Evolutionary conservation across 2,888 invertebrate genomes (phyloP), one percentile per base, ranked within the genome.

Genomic region (Xestia ashworthii): DNA sequence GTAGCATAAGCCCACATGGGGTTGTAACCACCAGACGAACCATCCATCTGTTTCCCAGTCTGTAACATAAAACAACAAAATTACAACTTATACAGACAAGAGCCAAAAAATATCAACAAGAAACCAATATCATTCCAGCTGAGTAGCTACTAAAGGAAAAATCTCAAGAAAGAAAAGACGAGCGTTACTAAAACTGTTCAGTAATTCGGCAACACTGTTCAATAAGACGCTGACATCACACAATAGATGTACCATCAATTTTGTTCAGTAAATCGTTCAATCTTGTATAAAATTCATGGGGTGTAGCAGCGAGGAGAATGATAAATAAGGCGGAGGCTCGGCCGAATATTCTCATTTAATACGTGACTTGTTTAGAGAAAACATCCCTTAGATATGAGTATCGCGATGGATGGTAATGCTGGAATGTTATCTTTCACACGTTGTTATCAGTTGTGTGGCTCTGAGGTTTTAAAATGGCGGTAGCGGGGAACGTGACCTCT

Each of bases 221-320:
- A 95, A 95, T 96, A 95, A 94, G 92, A 92, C 88, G 91, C 94
- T 92, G 93, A 94, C 96, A 94, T 91, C 93, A 92, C 92, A 93
- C 95, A 94, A 96, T 96, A 95, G 95, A 96, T 94, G 95, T 95
- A 94, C 95, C 96, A 96, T 96, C 96, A 96, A 96, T 96, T 95
- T 95, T 92, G 94, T 94, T 95, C 94, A 94, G 93, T 95, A 96
- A 96, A 96, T 96, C 96, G 96, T 94, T 96, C 96, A 95, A 96
- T 96, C 96, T 96, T 96, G 96, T 96, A 96, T 95, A 96, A 96
- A 96, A 96, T 96, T 96, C 96, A 96, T 96, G 95, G 96, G 94
- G 95, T 95, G 95, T 95, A 95, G 95, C 94, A 93, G 93, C 94
- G 95, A 94, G 94, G 92, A 93, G 96, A 95, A 96, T 96, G 96